Base-by-base conservation (phyloP, 2,888 invertebrate species). In the Clusia tigrina region DNA sequence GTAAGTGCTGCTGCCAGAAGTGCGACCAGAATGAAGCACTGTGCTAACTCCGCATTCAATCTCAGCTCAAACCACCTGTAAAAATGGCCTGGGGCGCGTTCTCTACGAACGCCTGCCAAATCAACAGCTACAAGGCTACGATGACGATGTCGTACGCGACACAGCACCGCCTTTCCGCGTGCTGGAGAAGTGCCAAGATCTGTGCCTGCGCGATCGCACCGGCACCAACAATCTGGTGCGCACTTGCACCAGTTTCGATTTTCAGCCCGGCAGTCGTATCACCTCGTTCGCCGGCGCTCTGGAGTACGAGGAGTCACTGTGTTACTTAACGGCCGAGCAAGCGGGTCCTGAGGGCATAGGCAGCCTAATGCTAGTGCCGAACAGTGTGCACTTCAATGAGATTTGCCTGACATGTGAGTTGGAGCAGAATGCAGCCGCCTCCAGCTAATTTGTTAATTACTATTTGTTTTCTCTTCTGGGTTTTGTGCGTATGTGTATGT, bases 351-450 rank as follows among this genome's bases (percentile, higher is more conserved):
- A 95, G 84, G 95, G 95, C 46, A 92, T 94, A 53, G 95, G 94
- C 37, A 92, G 91, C 68, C 86, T 95, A n/a, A 93, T 94, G 88
- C 87, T 93, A 62, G 93, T 94, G 9, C 94, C 94, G 1, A 94
- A 94, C 72, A 93, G 93, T 76, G 93, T 94, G 2, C 94, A 95
- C 79, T 95, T 94, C 80, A 93, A 92, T 60, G 95, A 95, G 87
- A 91, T 95, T 64, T 95, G 95, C 81, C 86, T 95, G 59, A 90
- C 92, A 48, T 94, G 95, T 95, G 85, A 90, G 92, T 88, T 63
- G 15, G 42, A 10, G n/a, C 42, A n/a, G 42, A 3, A n/a, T 17
- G n/a, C n/a, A 42, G 42, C 10, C 3, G n/a, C 3, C 42, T 42
- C 42, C n/a, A 42, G n/a, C 3, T 12, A 2, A 10, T 60, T 66